Evolutionary conservation across 1,140 invertebrate species (phyloP).

Genomic region (Scaptomyza hsui): DNA sequence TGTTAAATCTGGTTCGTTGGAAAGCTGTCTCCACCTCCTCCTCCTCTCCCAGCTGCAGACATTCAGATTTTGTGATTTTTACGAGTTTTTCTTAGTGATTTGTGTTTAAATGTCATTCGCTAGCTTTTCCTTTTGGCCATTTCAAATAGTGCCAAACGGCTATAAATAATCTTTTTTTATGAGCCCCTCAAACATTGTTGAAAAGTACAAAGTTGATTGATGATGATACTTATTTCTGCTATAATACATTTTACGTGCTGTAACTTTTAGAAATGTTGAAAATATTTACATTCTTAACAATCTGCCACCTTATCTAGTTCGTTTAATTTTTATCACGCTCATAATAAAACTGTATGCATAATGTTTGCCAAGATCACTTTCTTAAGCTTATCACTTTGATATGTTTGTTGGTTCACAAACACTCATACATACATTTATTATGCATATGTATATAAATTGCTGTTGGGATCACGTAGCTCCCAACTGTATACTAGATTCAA

Average conservation of each 20-base stretch:
- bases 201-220: not conserved
- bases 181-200: not conserved
- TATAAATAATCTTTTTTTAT: not conserved
- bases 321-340: not conserved
- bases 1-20: not conserved
- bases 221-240: too few species aligned
- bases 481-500: conserved; percentile 10
- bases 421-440: not conserved
- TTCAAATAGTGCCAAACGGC: too few species aligned
- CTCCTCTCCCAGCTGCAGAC: not conserved
- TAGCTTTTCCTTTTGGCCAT: not conserved
- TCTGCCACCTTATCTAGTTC: not conserved
- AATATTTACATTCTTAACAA: not conserved
- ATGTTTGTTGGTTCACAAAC: conserved; percentile 1
- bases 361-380: conserved; percentile 19
- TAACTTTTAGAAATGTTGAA: not conserved
- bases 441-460: not conserved
- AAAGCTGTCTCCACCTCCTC: not conserved
- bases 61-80: not conserved
- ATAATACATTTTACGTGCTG: too few species aligned
- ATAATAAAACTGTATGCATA: not conserved
- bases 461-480: conserved; percentile 34
- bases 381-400: conserved; percentile 9
- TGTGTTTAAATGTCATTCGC: not conserved
- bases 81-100: not conserved